Base-by-base conservation (phyloP, 2,797 vertebrate genomes). In the Ataeniobius toweri region DNA sequence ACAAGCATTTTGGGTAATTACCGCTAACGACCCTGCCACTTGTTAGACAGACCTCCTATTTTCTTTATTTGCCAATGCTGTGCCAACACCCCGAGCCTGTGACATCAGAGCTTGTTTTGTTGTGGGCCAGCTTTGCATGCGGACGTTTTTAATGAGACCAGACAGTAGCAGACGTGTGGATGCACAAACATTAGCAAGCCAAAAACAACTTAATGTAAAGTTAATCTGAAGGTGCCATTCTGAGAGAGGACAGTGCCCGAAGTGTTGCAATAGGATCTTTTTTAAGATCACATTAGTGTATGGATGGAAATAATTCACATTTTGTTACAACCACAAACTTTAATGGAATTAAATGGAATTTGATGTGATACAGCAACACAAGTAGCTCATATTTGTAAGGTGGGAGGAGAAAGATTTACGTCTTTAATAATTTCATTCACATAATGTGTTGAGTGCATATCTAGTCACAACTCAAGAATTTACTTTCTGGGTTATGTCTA, bases 91-190 rank as follows among this genome's bases (percentile, higher is more conserved):
- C 93, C 72, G 79, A 69, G 87, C 41, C 77, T 75, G 91, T 95
- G 95, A 96, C 94, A 95, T 96, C 92, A 96, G 92, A 90, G 84
- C 80, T 74, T 69, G 91, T 94, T 95, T 95, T 96, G 95, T 95
- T 96, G 95, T 96, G 95, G 94, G 90, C 91, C 93, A 85, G 84
- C 89, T 91, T 93, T 89, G 91, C 87, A 94, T 91, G 92, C 22
- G 90, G 94, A 94, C 83, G 46, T 71, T 78, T 94, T 95, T 94
- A 95, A 92, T 87, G 87, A 91, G 85, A 88, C 87, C 88, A 96
- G 93, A 94, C 92, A 86, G 92, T 85, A 89, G 91, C 88, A 82
- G 82, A 81, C 84, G 78, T 77, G 79, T 77, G 73, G 46, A 79
- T 80, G 68, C 82, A 82, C 61, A 84, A 85, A 81, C 77, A 84